Evolutionary conservation across 2,888 invertebrate genomes (phyloP).

Genomic region (Pristionchus arcanus): DNA sequence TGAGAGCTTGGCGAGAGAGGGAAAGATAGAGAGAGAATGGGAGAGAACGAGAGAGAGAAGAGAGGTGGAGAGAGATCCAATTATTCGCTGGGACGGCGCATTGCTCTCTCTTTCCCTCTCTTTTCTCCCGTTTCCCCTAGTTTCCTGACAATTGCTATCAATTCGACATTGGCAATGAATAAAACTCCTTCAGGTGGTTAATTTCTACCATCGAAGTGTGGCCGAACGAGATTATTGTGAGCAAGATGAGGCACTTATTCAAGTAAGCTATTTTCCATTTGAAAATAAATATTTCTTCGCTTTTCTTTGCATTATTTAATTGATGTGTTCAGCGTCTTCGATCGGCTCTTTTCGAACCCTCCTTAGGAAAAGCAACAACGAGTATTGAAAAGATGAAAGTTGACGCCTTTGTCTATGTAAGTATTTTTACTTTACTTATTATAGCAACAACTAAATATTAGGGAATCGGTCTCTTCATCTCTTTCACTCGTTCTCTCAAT

Average conservation of each 20-base stretch:
- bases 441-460: background rate
- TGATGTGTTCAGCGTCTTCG: background rate
- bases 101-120: too few relatives aligned
- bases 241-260: conserved; percentile 9
- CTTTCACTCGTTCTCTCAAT: background rate
- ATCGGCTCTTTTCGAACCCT: background rate
- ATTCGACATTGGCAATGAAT: background rate
- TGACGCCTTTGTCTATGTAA: background rate
- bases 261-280: background rate
- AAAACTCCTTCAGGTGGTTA: background rate
- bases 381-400: background rate
- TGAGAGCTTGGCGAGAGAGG: background rate
- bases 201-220: background rate
- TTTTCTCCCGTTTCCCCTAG: too few relatives aligned
- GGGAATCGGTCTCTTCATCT: background rate
- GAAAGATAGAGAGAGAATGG: background rate
- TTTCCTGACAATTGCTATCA: too few relatives aligned
- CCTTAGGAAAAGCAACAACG: background rate
- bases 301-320: background rate
- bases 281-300: background rate
- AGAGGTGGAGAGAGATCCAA: too few relatives aligned
- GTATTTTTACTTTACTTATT: background rate
- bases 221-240: conserved; percentile 20
- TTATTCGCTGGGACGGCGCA: too few relatives aligned
- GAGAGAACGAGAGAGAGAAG: too few relatives aligned